Base-by-base conservation (phyloP, 2,797 vertebrate genomes). In the Gadopsis marmoratus region DNA sequence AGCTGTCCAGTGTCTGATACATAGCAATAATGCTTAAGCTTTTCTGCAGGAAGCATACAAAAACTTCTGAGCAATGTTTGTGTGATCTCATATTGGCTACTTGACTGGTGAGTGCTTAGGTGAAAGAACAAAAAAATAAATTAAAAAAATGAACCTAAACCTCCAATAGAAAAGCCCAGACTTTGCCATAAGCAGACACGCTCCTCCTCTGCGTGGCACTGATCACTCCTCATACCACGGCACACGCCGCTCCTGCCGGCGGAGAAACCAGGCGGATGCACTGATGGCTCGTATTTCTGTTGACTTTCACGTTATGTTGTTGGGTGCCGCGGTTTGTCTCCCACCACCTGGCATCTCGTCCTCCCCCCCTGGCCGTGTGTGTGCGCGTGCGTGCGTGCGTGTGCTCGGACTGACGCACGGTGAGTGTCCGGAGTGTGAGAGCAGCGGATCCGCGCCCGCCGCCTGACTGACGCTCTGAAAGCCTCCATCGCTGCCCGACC, bases 211-310 rank as follows among this genome's bases (percentile, higher is more conserved):
- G 73, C 3, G 86, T 61, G 91, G 82, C 91, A 89, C 87, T 61
- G 54, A 81, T 89, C 83, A 11, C 74, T 54, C 85, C 56, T 83
- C 86, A 89, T 86, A 82, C 58, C 0, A 47, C 81, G 58, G 58
- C 84, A 55, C 81, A 65, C 78, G 88, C 59, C 2, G 76, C 74
- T 76, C 21, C 84, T 71, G 69, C 21, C 71, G 62, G 62, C 54
- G 48, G 50, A 51, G 41, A 51, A 65, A 53, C 14, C 84, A 29
- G 76, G 76, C 81, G 83, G 86, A 86, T 63, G 79, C 60, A 21
- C 86, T 7, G 87, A 87, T 89, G 85, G 73, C 77, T 89, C 77
- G 55, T 71, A 31, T 87, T 81, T 76, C 86, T 81, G 26, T 39
- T 60, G 85, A 81, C 87, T 89, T 78, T 76, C 78, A 71, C 73